These are phyloP conservation scores for Pseudomyrmex flavicornis DNA, from an alignment of 1,140 invertebrate species.

Conservation along the genomic window DNA sequence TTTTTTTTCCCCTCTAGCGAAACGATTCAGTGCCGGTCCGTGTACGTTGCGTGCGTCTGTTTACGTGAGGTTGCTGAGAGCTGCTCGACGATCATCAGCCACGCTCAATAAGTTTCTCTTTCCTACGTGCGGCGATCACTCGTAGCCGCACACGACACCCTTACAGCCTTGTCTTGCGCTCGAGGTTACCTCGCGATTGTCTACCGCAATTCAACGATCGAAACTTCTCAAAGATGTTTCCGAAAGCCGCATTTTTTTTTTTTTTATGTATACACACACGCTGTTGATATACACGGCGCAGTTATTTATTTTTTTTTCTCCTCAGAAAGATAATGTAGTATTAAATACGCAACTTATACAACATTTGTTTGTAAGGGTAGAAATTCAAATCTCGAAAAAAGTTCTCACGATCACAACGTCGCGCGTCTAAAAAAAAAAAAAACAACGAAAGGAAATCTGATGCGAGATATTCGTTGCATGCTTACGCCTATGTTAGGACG, in stretches of 20 bases:
- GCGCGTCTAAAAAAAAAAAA: slow-evolving; percentile 16
- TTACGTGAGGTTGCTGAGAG: slow-evolving; percentile 13
- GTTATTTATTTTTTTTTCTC: no score
- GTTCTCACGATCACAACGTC: neutral
- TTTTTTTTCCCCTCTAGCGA: no score
- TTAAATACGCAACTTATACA: no score
- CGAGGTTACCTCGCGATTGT: slow-evolving; percentile 52
- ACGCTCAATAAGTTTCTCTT: slow-evolving; percentile 69
- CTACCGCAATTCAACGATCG: slow-evolving; percentile 26
- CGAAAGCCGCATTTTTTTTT: neutral
- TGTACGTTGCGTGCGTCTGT: neutral
- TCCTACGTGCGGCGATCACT: slow-evolving; percentile 32
- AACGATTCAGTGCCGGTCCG: no score
- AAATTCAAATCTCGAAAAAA: no score
- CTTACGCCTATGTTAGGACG: slow-evolving; percentile 27
- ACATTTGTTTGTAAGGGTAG: no score
- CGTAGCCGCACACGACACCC: slow-evolving; percentile 34
- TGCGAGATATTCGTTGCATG: slow-evolving; percentile 15
- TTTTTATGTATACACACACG: no score
- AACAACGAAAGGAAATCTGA: slow-evolving; percentile 65
- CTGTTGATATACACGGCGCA: no score
- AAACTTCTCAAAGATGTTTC: slow-evolving; percentile 16
- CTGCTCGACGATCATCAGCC: slow-evolving; percentile 54
- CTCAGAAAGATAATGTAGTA: no score
- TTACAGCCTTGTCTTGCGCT: neutral